Conservation (phyloP, 2,888 invertebrate genomes). For the Campopleginae sp. region DNA sequence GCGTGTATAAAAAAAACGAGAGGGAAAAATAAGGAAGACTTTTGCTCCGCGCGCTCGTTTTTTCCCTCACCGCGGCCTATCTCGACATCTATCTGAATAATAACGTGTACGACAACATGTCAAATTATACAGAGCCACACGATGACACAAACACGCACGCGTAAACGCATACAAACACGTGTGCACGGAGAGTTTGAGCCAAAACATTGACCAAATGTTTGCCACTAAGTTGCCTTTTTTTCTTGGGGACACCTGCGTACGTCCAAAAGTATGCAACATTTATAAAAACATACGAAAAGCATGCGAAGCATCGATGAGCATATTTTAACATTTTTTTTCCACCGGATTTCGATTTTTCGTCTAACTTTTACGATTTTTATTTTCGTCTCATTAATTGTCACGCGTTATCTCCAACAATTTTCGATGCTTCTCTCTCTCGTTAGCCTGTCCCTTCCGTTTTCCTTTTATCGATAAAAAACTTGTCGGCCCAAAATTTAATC, state of each 20-base stretch:
- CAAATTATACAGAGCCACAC: constrained; percentile 83
- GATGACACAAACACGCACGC: constrained; percentile 69
- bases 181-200: constrained; percentile 34
- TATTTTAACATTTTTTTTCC: not conserved
- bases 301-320: constrained; percentile 51
- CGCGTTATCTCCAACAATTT: not conserved
- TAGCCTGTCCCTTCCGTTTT: not conserved
- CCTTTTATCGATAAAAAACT: not conserved
- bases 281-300: constrained; percentile 60
- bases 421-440: not conserved
- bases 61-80: constrained; percentile 77
- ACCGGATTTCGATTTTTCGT: not conserved
- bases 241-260: constrained; percentile 60
- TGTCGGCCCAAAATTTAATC: not conserved
- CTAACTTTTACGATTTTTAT: too few relatives aligned
- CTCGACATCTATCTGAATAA: constrained; percentile 84
- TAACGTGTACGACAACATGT: constrained; percentile 84
- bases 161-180: constrained; percentile 72
- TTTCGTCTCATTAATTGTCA: not conserved
- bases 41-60: constrained; percentile 65
- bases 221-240: constrained; percentile 24
- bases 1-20: constrained; percentile 25
- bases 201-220: constrained; percentile 51
- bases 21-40: constrained; percentile 64
- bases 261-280: constrained; percentile 33